Evolutionary conservation across 2,797 vertebrate species (phyloP).

Genomic region (Chrysocyon brachyurus): DNA sequence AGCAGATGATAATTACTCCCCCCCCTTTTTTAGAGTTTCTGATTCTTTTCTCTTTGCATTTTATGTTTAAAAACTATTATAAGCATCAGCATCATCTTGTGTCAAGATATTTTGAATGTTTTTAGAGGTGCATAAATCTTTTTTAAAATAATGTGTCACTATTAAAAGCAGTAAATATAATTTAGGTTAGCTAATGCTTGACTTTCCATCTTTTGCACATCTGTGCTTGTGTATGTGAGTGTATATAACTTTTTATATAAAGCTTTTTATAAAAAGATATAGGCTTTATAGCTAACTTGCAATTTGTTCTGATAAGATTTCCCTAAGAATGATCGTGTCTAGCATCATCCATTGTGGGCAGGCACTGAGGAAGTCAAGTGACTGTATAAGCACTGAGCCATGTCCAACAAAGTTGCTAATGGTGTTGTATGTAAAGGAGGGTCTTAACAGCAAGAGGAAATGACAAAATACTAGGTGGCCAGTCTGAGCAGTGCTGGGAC

Average conservation of each 20-base stretch:
- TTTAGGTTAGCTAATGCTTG: background rate
- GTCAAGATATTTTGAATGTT: background rate
- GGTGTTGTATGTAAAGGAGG: background rate
- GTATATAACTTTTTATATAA: background rate
- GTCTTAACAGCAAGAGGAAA: background rate
- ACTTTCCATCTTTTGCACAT: background rate
- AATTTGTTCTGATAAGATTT: background rate
- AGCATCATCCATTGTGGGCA: background rate
- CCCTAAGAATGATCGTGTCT: background rate
- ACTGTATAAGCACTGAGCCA: background rate
- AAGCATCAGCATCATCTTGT: background rate
- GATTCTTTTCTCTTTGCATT: background rate
- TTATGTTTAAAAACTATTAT: constrained; percentile 13
- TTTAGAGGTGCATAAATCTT: background rate
- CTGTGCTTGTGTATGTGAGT: background rate
- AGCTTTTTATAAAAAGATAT: background rate
- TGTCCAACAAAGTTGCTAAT: background rate
- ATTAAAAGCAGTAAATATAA: constrained; percentile 37
- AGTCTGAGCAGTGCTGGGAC: background rate
- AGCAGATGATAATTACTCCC: background rate
- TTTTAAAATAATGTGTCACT: background rate
- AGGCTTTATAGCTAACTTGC: background rate
- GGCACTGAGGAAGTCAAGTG: background rate
- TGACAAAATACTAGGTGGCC: background rate
- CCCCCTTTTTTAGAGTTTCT: background rate